Percentiles rank a stretch among this genome's conserved stretches.
Evolutionary conservation across 2,888 invertebrate species (phyloP).

Genomic region (Linnaemya tessellans): DNA sequence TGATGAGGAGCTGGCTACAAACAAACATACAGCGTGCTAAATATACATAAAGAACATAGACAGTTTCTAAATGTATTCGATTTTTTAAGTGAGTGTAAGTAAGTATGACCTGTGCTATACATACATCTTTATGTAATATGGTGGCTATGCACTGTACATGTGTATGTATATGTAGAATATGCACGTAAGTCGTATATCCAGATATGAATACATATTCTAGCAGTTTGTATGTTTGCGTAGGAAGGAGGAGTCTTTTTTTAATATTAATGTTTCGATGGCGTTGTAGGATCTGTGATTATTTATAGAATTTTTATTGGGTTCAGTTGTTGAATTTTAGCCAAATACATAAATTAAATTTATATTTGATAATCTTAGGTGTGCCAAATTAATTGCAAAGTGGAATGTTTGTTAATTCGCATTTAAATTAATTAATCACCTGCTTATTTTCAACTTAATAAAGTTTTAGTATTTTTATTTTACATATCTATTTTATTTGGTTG

Average conservation of each 20-base stretch:
- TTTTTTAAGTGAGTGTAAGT: conserved; percentile 1
- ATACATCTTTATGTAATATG: conserved; percentile 61
- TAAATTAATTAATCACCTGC: too few relatives aligned
- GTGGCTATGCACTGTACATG: conserved; percentile 10
- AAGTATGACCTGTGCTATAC: conserved; percentile 48
- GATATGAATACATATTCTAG: not conserved
- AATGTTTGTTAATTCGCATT: too few relatives aligned
- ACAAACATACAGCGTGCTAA: not conserved
- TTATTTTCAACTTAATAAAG: not conserved
- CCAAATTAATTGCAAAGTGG: not conserved
- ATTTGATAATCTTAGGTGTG: not conserved
- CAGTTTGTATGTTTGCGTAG: conserved; percentile 32
- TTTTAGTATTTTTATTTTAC: too few relatives aligned
- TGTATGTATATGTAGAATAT: conserved; percentile 10
- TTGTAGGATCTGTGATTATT: conserved; percentile 30
- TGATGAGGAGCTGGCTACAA: conserved; percentile 5
- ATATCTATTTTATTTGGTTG: too few relatives aligned
- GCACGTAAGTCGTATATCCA: not conserved
- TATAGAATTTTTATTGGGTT: conserved; percentile 46
- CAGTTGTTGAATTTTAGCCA: conserved; percentile 28
- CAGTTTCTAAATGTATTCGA: conserved; percentile 12
- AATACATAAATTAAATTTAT: conserved; percentile 49
- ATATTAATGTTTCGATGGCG: conserved; percentile 16
- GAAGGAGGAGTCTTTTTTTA: conserved; percentile 63
- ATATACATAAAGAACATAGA: not conserved